These are phyloP conservation scores for Hypotaenidia okinawae DNA, from an alignment of 2,797 vertebrate species.

Conservation along the genomic window DNA sequence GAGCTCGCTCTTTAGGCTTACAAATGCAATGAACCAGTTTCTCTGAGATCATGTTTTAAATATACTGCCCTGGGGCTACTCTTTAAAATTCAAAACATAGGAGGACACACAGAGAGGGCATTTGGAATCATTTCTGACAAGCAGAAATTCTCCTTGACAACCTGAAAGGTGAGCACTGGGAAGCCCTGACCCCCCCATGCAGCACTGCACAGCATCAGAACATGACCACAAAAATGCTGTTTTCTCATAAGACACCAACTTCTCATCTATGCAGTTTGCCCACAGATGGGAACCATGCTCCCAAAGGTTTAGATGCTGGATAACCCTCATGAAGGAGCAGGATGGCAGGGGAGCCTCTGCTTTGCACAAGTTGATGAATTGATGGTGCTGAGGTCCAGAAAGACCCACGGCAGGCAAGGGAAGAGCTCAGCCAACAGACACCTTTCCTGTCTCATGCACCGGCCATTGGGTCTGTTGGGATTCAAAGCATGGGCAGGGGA, in stretches of 20 bases:
- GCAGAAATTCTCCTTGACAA: slow-evolving; percentile 57
- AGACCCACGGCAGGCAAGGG: not conserved
- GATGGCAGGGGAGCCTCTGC: not conserved
- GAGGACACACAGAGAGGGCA: slow-evolving; percentile 49
- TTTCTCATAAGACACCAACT: not conserved
- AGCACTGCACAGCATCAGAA: not conserved
- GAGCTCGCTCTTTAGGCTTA: slow-evolving; percentile 22
- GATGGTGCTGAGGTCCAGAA: not conserved
- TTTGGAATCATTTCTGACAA: slow-evolving; percentile 34
- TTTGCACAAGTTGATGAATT: not conserved
- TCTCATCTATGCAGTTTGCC: not conserved
- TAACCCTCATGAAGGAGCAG: not conserved
- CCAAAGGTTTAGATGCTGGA: not conserved
- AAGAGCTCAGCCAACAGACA: not conserved
- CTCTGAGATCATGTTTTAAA: slow-evolving; percentile 65
- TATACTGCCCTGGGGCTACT: slow-evolving; percentile 55
- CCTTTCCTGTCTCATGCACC: not conserved
- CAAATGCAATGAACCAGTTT: slow-evolving; percentile 43
- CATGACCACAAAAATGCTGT: slow-evolving; percentile 44
- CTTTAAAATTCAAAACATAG: slow-evolving; percentile 66
- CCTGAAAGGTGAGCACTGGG: not conserved
- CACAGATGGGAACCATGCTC: not conserved
- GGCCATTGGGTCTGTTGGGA: not conserved
- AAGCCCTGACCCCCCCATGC: slow-evolving; percentile 9
- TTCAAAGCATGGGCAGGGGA: not conserved